These are phyloP conservation scores for Catajapyx aquilonaris DNA, from an alignment of 1,140 invertebrate species.

Conservation along the genomic window DNA sequence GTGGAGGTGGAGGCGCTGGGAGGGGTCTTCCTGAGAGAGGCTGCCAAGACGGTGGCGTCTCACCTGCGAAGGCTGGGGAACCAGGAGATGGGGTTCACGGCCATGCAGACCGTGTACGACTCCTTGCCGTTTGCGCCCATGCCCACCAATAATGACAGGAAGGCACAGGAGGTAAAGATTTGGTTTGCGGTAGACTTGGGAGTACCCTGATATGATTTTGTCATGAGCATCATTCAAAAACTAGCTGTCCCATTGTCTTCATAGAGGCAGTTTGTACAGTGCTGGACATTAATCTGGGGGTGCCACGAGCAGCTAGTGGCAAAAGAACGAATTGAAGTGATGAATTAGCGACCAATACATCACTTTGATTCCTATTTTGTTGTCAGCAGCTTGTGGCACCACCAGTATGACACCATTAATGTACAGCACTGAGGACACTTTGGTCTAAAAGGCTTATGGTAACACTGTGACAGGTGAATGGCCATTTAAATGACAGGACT, in stretches of 20 bases:
- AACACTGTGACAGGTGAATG: no score
- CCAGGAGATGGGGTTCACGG: constrained; percentile 31
- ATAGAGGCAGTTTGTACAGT: not conserved
- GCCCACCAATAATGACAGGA: not conserved
- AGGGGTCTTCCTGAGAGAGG: constrained; percentile 18
- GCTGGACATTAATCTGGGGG: not conserved
- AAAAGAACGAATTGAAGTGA: no score
- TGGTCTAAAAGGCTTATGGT: no score
- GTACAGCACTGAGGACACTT: no score
- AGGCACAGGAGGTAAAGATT: not conserved
- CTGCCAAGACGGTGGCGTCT: constrained; percentile 17
- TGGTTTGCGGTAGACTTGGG: not conserved
- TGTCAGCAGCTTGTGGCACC: no score
- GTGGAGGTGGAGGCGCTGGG: constrained; percentile 7
- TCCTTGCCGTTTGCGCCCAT: constrained; percentile 6
- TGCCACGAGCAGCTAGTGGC: no score
- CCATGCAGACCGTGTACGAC: constrained; percentile 25
- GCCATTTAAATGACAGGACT: no score
- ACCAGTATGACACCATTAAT: no score
- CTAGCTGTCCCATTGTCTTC: not conserved
- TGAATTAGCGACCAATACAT: no score
- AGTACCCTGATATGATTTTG: not conserved
- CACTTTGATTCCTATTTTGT: no score
- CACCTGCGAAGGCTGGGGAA: constrained; percentile 22
- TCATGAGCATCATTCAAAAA: not conserved